Conservation (phyloP, 2,888 invertebrate genomes). For the Drosophila heteroneura region DNA sequence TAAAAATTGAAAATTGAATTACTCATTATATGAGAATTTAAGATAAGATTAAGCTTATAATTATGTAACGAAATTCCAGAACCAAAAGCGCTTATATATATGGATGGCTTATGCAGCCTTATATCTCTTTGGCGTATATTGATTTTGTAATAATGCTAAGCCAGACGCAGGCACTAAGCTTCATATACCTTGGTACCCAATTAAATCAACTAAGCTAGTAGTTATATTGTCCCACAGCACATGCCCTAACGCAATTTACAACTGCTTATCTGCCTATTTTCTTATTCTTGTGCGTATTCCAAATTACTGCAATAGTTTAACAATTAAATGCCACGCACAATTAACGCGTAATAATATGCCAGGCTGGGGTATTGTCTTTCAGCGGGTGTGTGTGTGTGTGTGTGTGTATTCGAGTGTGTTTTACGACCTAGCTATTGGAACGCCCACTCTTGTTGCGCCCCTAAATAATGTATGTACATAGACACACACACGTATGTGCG, state of each 20-base stretch:
- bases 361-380: conserved; percentile 21
- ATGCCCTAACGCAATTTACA: conserved; percentile 35
- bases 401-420: conserved; percentile 41
- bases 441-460: conserved; percentile 25
- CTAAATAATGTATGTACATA: background rate
- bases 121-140: conserved; percentile 25
- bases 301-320: conserved; percentile 60
- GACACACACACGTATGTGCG: conserved; percentile 7
- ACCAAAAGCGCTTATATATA: background rate
- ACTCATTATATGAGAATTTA: background rate
- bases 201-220: conserved; percentile 55
- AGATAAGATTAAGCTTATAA: conserved; percentile 1
- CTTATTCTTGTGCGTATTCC: background rate
- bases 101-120: background rate
- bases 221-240: conserved; percentile 36
- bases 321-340: conserved; percentile 77
- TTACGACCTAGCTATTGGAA: conserved; percentile 58
- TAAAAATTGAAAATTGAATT: conserved; percentile 20
- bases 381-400: conserved; percentile 4
- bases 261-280: conserved; percentile 38
- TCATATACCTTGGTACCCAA: conserved; percentile 38
- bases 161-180: background rate
- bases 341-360: conserved; percentile 69
- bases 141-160: conserved; percentile 24
- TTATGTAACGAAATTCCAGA: conserved; percentile 7